Evolutionary conservation across 2,888 invertebrate genomes (phyloP), one percentile per base, ranked within the genome.

Genomic region (Papilio elwesi): DNA sequence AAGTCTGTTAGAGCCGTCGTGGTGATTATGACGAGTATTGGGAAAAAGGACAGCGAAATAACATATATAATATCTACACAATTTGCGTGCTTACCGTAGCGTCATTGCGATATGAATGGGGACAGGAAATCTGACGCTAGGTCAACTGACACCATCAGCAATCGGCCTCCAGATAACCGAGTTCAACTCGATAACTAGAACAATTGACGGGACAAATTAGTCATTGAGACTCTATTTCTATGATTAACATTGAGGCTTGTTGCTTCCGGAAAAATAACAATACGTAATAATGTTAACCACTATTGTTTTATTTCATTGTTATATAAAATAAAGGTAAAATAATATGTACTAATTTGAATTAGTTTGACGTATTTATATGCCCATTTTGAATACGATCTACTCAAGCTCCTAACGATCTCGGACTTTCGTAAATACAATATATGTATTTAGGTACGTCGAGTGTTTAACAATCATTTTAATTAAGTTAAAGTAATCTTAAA

Each of bases 121-220:
- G 53, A 53, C 70, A 70, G 70, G 70, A 70, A 70, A 64, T 52
- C 26, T 70, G n/a, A 36, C 43, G 36, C 64, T 70, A 70, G 64
- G 48, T 64, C 64, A 53, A n/a, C 48, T 59, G 59, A 12, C 52
- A 70, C 36, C n/a, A 53, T 70, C 64, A 64, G 6, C 52, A 51
- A 49, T 67, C 38, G 47, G 43, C 63, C 70, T 70, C n/a, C 26
- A 53, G 63, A 48, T 64, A 48, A 70, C 10, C 13, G 47, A 12
- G 52, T 2, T 63, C 36, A 65, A 12, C 12, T 36, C 52, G 13
- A 43, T 62, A n/a, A 59, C 59, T 43, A 62, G 26, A 68, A 62
- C 43, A 69, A 69, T 62, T 49, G 57, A 49, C 26, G 49, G 49
- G 15, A 55, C 68, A 38, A 26, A 69, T 49, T 38, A 51, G 13